Evolutionary conservation across 2,888 invertebrate species (phyloP).

Genomic region (Pheosia gnoma): DNA sequence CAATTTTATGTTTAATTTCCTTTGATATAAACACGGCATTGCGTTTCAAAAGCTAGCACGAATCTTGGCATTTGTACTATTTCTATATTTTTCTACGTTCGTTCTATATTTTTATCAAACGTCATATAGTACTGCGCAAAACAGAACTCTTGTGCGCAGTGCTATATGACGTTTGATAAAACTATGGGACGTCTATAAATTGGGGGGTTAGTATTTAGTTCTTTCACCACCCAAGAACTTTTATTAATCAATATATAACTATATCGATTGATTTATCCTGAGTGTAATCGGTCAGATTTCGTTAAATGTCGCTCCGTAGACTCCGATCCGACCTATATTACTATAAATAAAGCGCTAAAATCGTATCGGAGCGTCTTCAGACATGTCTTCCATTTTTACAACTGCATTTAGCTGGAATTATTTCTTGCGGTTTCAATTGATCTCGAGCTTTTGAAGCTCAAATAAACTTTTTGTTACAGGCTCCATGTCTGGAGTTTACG

Average conservation of each 20-base stretch:
- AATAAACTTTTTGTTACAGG: conserved; percentile 7
- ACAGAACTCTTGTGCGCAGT: no score
- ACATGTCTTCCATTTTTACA: conserved; percentile 19
- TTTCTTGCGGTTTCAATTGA: conserved; percentile 19
- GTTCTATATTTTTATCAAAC: no score
- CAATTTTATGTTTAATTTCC: no score
- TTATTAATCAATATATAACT: neutral
- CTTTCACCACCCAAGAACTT: neutral
- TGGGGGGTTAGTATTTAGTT: no score
- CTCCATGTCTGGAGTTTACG: neutral
- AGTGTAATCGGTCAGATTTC: conserved; percentile 10
- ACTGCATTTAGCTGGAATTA: conserved; percentile 9
- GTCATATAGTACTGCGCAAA: no score
- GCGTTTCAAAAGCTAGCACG: no score
- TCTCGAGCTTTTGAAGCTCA: conserved; percentile 10
- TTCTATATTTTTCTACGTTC: no score
- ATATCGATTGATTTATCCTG: conserved; percentile 6
- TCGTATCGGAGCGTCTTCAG: conserved; percentile 22
- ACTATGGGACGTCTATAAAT: no score
- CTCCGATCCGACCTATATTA: conserved; percentile 14
- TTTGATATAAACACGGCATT: no score
- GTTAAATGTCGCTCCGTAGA: conserved; percentile 12
- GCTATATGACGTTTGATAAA: no score
- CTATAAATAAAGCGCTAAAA: conserved; percentile 27
- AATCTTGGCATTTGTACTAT: no score